Percentiles rank a stretch among this genome's conserved stretches.
Evolutionary conservation across 2,113 vertebrate species (phyloP).

Genomic region (Ochotona princeps): DNA sequence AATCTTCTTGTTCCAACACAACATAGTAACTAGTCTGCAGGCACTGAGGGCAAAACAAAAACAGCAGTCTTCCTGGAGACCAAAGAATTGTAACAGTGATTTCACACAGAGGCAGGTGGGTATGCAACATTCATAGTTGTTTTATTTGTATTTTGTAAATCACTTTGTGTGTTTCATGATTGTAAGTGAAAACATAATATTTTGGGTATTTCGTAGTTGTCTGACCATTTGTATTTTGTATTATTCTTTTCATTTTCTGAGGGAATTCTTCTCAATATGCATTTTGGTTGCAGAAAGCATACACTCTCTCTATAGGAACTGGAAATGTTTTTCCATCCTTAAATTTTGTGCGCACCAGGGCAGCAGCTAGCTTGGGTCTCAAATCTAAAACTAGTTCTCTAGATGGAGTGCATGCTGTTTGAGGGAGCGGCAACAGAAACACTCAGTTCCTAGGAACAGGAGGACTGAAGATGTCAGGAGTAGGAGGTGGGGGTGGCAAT

Average conservation of each 20-base stretch:
- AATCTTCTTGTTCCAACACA: not conserved
- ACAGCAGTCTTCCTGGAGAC: not conserved
- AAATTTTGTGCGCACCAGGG: not conserved
- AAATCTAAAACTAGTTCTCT: not conserved
- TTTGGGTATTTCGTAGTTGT: not conserved
- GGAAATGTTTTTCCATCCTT: not conserved
- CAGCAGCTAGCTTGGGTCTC: not conserved
- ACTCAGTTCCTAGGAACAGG: not conserved
- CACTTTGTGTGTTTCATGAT: not conserved
- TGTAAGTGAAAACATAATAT: not conserved
- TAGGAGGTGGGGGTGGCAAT: not conserved
- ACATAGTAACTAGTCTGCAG: too few species aligned
- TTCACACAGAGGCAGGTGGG: not conserved
- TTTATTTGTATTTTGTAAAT: not conserved
- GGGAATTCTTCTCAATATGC: not conserved
- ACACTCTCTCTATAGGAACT: not conserved
- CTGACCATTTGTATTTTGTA: too few species aligned
- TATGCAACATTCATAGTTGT: not conserved
- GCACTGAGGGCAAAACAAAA: too few species aligned
- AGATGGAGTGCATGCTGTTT: not conserved
- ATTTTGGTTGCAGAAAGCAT: not conserved
- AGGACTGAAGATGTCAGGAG: rapidly evolving
- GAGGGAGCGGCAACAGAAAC: not conserved
- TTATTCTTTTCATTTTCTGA: not conserved
- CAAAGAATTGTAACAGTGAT: not conserved